phyloP scores from a whole-genome alignment of 1,140 invertebrate species.

The Hesperophylax magnus region DNA sequence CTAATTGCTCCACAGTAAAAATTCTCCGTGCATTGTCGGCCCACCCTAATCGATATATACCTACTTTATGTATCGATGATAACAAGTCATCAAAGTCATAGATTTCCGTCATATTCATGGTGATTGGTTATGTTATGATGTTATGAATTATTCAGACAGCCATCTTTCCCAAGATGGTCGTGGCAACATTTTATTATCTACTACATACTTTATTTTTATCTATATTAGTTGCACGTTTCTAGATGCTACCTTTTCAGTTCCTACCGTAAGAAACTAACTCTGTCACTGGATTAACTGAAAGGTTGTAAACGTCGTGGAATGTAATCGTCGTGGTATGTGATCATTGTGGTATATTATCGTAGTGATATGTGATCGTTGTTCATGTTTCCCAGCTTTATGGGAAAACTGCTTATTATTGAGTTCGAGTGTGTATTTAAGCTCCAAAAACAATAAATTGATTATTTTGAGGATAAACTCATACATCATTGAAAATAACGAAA shows the following conservation, averaged over 20 bases:
- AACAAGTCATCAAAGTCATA: background rate
- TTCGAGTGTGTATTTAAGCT: no score
- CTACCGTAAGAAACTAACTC: background rate
- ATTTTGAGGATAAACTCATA: no score
- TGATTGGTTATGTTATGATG: background rate
- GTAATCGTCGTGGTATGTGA: no score
- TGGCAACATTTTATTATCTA: background rate
- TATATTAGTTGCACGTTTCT: background rate
- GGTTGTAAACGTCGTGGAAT: background rate
- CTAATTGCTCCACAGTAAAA: no score
- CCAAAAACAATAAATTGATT: no score
- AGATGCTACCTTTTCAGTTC: background rate
- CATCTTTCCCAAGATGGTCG: background rate
- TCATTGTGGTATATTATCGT: no score
- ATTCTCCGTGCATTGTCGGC: background rate
- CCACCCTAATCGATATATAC: no score
- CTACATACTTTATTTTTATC: background rate
- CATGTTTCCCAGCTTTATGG: no score
- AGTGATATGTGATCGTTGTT: no score
- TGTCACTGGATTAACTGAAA: background rate
- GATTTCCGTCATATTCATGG: slow-evolving; percentile 11
- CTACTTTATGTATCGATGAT: no score
- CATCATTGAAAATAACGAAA: no score
- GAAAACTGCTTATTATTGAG: no score
- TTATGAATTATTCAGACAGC: background rate